These are phyloP conservation scores for Drosophila nebulosa DNA, from an alignment of 1,140 invertebrate species.

Conservation along the genomic window DNA sequence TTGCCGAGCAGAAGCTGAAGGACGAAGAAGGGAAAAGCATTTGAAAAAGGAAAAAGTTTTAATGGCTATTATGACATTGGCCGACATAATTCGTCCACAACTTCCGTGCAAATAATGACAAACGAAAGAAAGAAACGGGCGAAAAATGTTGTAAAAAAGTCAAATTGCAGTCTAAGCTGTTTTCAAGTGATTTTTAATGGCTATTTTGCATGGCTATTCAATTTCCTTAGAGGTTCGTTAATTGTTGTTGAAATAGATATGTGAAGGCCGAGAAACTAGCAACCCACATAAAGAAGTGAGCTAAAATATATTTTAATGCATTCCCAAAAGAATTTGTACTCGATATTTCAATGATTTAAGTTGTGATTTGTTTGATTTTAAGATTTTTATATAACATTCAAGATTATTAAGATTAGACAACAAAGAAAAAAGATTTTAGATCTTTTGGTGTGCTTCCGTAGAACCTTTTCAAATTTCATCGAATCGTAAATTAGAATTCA, in stretches of 20 bases:
- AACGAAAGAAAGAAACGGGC: constrained; percentile 15
- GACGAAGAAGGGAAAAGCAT: constrained; percentile 7
- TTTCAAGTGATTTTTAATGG: constrained; percentile 73
- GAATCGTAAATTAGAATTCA: too few relatives aligned
- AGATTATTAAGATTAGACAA: too few relatives aligned
- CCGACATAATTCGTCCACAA: constrained; percentile 62
- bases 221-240: neutral
- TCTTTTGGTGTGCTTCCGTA: too few relatives aligned
- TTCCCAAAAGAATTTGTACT: too few relatives aligned
- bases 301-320: too few relatives aligned
- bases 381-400: too few relatives aligned
- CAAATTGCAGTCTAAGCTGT: constrained; percentile 68
- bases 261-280: too few relatives aligned
- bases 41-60: constrained; percentile 54
- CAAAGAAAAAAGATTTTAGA: too few relatives aligned
- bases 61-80: constrained; percentile 74
- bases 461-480: too few relatives aligned
- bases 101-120: constrained; percentile 48
- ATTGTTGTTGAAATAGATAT: neutral
- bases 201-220: constrained; percentile 31
- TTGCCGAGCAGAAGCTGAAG: neutral
- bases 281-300: too few relatives aligned
- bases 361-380: too few relatives aligned
- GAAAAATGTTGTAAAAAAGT: constrained; percentile 43
- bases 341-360: too few relatives aligned